Evolutionary conservation across 35 echinoderm and acorn worm genomes (phyloP), one percentile per base, ranked within the genome.

Genomic region (Heliocidaris tuberculata): DNA sequence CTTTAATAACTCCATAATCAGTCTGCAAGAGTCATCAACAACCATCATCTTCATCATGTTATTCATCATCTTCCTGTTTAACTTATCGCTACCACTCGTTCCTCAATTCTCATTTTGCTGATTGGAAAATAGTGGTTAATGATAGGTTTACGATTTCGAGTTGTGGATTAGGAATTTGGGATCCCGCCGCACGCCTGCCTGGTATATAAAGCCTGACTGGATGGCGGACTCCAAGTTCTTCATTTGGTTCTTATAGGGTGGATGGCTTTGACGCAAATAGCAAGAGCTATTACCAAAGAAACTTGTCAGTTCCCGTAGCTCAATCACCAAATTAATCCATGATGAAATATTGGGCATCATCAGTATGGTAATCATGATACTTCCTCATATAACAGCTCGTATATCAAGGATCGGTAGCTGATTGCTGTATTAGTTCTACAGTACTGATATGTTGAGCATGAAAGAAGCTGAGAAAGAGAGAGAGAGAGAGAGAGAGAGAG

Each of bases 251-350:
- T 32, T 42, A 47, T 16, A 48, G 87, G 29, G 16, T 89, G n/a
- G 50, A 12, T 13, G 29, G 91, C 50, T 59, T 93, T 93, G 91
- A 93, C 91, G 91, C 91, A 93, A 93, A 93, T 93, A 48, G 50
- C 91, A 48, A 59, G 91, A 93, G 50, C 91, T 32, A 93, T 93
- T 93, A 50, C 47, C 29, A 59, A 59, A 59, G 50, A 93, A 93
- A 93, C 91, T 93, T 93, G 91, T 93, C 91, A 0, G 29, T 93
- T 93, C 50, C 91, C 91, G 91, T 52, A 93, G 48, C 91, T 93
- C 91, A 93, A 93, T 93, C 91, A 93, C 91, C 91, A 93, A 93
- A 93, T 93, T 93, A 93, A 93, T 93, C 91, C 91, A 93, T 59
- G 91, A 59, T 93, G 91, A 93, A 93, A 93, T 59, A 93, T 93